Evolutionary conservation across 1,140 invertebrate genomes (phyloP), one percentile per base, ranked within the genome.

Genomic region (Brachionus plicatilis): DNA sequence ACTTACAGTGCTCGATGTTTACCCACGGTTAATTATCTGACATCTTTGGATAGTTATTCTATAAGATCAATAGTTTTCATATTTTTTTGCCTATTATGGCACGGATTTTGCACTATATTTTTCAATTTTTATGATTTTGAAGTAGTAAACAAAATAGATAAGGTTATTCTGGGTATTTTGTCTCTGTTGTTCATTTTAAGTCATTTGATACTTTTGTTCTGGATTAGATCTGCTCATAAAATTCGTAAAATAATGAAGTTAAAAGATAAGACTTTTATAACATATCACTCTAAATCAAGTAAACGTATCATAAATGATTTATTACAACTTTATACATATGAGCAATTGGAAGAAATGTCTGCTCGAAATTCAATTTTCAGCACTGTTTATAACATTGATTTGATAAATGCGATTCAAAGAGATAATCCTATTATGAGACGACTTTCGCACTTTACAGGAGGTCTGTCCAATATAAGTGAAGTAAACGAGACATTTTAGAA

Each of bases 1-100:
- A 76, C 43, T 11, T 88, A 89, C 12, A 88, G 89, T 66, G 88
- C 88, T 72, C 88, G 88, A 72, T 88, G 88, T 86, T 85, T 90
- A 75, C 89, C 89, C 24, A 85, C 87, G 78, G 89, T 90, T 29
- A 89, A 88, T 8, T 89, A 89, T 86, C 85, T 89, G 33, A 89
- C 89, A 8, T 60, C 76, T 41, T 47, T 80, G 27, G 76, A 60
- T n/a, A 80, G 60, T 7, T 56, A 56, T 79, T 79, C 53, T 11
- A 41, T 60, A 43, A 11, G 17, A 12, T 76, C 72, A 27, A 50
- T 76, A 50, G 17, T 76, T n/a, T 47, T 76, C 12, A 76, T 76
- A 14, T 76, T 27, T 50, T 50, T 76, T 27, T 47, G 20, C 50
- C 45, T 76, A 27, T 24, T 76, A 24, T 76, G 72, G 72, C 72